Base-by-base conservation (phyloP, 2,113 vertebrate genomes). In the Macrotis lagotis region DNA sequence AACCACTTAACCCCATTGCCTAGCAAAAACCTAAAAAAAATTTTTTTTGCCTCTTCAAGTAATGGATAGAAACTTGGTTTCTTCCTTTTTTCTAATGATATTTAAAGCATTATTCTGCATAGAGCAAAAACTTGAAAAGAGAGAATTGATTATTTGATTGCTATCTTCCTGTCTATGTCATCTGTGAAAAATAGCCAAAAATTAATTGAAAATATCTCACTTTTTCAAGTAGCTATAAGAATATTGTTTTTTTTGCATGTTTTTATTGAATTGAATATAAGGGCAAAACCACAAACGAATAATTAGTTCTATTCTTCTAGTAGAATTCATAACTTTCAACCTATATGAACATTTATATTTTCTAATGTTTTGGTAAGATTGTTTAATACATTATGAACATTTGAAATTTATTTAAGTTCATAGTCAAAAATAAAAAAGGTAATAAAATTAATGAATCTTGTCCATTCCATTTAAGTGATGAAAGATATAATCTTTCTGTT, bases 401-500 rank as follows among this genome's bases (percentile, higher is more conserved):
- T 24, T 44, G 66, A 91, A 92, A 90, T 14, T 16, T 22, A 94
- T 47, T 93, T 93, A 92, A 92, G 24, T 90, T 91, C 74, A 50
- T 59, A 94, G 50, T n/a, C 0, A 92, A 92, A 8, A 74, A n/a
- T 37, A 53, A 51, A 19, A 91, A 48, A 8, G 3, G 16, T 94
- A 93, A 90, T 94, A 66, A 93, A 94, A 90, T n/a, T 28, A 92
- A 11, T 26, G 28, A 92, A 16, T 31, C 28, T 66, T 94, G 55
- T 94, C 16, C 66, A 44, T 26, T n/a, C 28, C 83, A 96, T 50
- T 94, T 48, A 96, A 96, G 48, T 66, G 44, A 26, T 25, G 66
- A 51, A 96, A 12, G 2, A 94, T 93, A 91, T 51, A 94, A 1
- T 90, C 93, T 88, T 94, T 97, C 37, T 92, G 25, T n/a, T n/a